Evolutionary conservation across 1,140 invertebrate species (phyloP).

Genomic region (Trinorchestia longiramus): DNA sequence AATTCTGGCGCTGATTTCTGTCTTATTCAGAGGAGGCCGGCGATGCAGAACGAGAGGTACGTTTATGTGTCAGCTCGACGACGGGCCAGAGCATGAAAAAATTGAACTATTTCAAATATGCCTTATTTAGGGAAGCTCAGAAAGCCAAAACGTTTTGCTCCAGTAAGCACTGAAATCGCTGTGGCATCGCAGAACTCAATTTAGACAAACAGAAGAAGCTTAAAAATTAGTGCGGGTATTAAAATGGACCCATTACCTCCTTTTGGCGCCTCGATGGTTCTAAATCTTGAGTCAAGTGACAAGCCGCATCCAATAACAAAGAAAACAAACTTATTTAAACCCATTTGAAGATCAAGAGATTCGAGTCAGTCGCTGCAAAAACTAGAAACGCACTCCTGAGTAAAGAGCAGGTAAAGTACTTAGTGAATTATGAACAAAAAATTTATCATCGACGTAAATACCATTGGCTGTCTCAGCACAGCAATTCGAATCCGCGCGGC

Average conservation of each 20-base stretch:
- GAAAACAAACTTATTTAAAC: not conserved
- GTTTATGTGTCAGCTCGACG: not conserved
- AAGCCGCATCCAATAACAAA: not conserved
- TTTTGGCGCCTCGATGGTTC: not conserved
- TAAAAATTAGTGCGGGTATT: not conserved
- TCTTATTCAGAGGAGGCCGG: not conserved
- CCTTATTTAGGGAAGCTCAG: not conserved
- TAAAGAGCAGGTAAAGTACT: not conserved
- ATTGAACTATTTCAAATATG: not conserved
- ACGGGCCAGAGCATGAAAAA: not conserved
- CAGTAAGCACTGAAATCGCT: not conserved
- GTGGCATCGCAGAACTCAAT: not conserved
- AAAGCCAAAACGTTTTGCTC: not conserved
- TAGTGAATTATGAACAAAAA: not conserved
- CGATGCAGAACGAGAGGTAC: not conserved
- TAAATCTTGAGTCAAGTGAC: not conserved
- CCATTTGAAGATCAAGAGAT: not conserved
- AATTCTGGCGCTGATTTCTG: not conserved
- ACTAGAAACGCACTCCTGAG: not conserved
- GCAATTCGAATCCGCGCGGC: not conserved
- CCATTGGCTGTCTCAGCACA: not conserved
- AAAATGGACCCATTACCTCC: slow-evolving; percentile 12
- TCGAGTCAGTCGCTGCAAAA: not conserved
- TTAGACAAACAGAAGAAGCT: not conserved
- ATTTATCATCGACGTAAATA: not conserved